Conservation (phyloP, 2,797 vertebrate species). For the Sebastes hubbsi region DNA sequence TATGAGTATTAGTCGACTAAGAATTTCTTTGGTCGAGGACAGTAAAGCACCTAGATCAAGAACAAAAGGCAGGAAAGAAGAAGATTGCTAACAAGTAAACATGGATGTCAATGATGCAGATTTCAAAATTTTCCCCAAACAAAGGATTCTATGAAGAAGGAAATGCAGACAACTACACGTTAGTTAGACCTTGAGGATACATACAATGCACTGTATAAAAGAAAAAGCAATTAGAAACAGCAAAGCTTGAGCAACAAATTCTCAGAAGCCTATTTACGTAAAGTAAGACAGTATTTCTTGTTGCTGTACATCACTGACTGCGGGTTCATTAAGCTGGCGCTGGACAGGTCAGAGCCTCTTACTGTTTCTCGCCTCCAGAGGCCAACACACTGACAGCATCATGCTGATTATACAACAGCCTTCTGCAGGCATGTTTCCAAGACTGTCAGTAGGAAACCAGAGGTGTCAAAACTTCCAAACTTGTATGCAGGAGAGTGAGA, state of each 20-base stretch:
- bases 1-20: too few relatives aligned
- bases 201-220: not conserved
- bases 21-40: too few relatives aligned
- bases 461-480: slow-evolving; percentile 30
- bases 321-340: slow-evolving; percentile 28
- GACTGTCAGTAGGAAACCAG: slow-evolving; percentile 10
- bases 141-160: not conserved
- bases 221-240: not conserved
- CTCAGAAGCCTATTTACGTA: not conserved
- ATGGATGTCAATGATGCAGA: not conserved
- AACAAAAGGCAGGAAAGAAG: not conserved
- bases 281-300: not conserved
- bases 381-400: slow-evolving; percentile 40
- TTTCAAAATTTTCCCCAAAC: not conserved
- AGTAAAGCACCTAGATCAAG: not conserved
- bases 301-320: not conserved
- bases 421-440: slow-evolving; percentile 15
- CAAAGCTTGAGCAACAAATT: not conserved
- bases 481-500: not conserved
- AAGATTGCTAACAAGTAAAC: not conserved
- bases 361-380: slow-evolving; percentile 7
- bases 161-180: not conserved
- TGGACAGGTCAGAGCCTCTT: slow-evolving; percentile 31
- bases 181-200: not conserved
- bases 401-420: slow-evolving; percentile 37